phyloP scores from a whole-genome alignment of 2,113 vertebrate species.

The Hirundichthys speculiger region DNA sequence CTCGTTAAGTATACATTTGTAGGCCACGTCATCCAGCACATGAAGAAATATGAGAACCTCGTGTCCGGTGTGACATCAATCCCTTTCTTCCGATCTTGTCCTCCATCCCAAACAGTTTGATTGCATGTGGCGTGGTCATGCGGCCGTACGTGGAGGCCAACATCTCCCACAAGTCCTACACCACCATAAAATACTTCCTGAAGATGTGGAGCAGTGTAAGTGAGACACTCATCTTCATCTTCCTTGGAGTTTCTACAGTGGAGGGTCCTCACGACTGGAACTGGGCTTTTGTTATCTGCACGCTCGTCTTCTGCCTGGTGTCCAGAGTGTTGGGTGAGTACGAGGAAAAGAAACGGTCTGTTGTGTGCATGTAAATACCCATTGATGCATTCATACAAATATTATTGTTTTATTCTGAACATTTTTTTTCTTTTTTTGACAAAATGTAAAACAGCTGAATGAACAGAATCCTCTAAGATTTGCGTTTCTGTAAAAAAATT shows the following conservation, averaged over 20 bases:
- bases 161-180: slow-evolving; percentile 98
- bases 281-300: slow-evolving; percentile 92
- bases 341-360: no score
- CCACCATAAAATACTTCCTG: slow-evolving; percentile 96
- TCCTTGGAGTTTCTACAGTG: slow-evolving; percentile 94
- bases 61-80: neutral
- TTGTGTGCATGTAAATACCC: no score
- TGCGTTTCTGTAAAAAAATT: no score
- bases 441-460: no score
- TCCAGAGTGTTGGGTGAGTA: slow-evolving; percentile 89
- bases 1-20: no score
- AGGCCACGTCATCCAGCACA: no score
- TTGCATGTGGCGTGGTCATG: slow-evolving; percentile 92
- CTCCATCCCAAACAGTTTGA: slow-evolving; percentile 80
- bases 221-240: slow-evolving; percentile 98
- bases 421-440: no score
- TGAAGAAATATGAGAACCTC: no score
- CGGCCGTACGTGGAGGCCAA: slow-evolving; percentile 96
- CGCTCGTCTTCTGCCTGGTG: slow-evolving; percentile 90
- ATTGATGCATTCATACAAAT: no score
- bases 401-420: no score
- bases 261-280: slow-evolving; percentile 93
- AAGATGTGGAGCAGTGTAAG: slow-evolving; percentile 99
- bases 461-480: no score
- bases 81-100: neutral